Conservation (phyloP, 2,113 vertebrate species). For the Chaetorhynchus papuensis region DNA sequence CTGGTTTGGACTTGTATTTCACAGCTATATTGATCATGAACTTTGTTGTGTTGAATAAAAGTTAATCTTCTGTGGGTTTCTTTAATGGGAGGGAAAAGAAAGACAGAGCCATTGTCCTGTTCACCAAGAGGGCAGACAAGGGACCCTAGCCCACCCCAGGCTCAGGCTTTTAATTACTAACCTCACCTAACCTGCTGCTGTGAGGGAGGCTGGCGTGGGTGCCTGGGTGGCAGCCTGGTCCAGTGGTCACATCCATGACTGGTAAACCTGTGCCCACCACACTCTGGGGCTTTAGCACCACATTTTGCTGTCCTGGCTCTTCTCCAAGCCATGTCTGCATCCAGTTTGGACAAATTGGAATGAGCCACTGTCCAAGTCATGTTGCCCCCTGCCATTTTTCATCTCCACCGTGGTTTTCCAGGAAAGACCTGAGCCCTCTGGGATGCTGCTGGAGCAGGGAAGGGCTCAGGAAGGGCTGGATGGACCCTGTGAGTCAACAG, state of each 20-base stretch:
- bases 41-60: background rate
- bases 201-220: rapidly evolving
- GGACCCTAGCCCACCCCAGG: background rate
- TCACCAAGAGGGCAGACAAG: background rate
- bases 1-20: background rate
- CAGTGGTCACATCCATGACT: background rate
- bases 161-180: background rate
- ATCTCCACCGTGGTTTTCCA: background rate
- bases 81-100: background rate
- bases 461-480: background rate
- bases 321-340: background rate
- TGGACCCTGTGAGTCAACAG: background rate
- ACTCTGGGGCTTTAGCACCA: rapidly evolving
- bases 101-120: rapidly evolving
- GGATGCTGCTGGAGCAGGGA: background rate
- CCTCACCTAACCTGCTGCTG: too few species aligned
- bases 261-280: background rate
- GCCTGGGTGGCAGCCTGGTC: background rate
- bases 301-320: background rate
- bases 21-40: background rate
- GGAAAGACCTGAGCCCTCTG: background rate
- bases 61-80: background rate
- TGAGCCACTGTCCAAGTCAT: rapidly evolving
- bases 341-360: background rate
- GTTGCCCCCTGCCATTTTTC: background rate